phyloP scores from a whole-genome alignment of 2,113 vertebrate species.

The Cochlearius cochlearius region DNA sequence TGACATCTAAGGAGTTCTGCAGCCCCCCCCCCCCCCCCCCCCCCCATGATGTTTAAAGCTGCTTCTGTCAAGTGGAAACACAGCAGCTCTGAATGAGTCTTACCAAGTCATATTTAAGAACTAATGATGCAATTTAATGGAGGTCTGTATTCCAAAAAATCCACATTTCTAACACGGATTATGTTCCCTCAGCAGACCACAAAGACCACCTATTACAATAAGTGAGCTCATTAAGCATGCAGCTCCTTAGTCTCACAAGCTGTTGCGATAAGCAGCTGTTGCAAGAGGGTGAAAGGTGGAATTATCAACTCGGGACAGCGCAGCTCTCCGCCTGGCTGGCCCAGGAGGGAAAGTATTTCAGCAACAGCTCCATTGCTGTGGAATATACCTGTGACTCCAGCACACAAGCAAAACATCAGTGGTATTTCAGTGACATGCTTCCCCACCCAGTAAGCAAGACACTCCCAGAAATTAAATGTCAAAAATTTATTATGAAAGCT shows the following conservation, averaged over 20 bases:
- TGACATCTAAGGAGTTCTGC: neutral
- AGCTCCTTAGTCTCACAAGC: slow-evolving; percentile 69
- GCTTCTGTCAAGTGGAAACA: neutral
- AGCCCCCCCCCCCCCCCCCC: neutral
- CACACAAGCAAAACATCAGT: neutral
- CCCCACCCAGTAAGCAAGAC: slow-evolving; percentile 52
- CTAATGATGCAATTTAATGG: slow-evolving; percentile 7
- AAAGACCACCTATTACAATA: slow-evolving; percentile 59
- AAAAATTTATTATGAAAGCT: slow-evolving; percentile 76
- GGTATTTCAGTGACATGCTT: slow-evolving; percentile 2
- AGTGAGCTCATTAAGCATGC: slow-evolving; percentile 67
- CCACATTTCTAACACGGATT: neutral
- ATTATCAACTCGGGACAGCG: slow-evolving; percentile 57
- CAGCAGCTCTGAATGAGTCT: neutral
- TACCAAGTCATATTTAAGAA: neutral
- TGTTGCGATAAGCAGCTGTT: slow-evolving; percentile 81
- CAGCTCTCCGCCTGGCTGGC: neutral
- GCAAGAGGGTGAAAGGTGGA: slow-evolving; percentile 67
- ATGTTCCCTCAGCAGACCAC: neutral
- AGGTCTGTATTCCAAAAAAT: neutral
- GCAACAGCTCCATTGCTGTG: neutral
- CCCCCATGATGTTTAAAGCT: neutral
- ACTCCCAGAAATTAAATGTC: slow-evolving; percentile 46
- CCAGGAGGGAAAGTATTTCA: neutral
- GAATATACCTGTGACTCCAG: neutral